Evolutionary conservation across 2,797 vertebrate species (phyloP).

Genomic region (Gymnoscopelus microlampas): DNA sequence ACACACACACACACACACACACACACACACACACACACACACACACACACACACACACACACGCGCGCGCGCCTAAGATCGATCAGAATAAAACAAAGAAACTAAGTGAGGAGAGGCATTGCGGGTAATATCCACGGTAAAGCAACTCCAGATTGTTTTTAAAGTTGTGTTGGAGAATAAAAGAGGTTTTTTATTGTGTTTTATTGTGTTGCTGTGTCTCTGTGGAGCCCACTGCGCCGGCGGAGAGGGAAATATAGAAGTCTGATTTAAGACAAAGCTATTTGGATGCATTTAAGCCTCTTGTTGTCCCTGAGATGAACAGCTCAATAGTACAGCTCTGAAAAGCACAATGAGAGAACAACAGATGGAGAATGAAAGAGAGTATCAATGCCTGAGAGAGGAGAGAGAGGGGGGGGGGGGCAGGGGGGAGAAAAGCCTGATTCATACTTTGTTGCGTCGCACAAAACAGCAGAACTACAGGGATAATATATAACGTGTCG

Average conservation of each 20-base stretch:
- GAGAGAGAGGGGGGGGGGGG: conserved; percentile 11
- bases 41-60: conserved; percentile 10
- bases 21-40: neutral
- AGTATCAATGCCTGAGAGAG: conserved; percentile 36
- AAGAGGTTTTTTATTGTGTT: conserved; percentile 41
- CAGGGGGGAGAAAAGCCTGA: conserved; percentile 20
- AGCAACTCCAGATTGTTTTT: conserved; percentile 50
- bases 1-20: conserved; percentile 3
- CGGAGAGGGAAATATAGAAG: conserved; percentile 53
- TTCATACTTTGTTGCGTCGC: conserved; percentile 2
- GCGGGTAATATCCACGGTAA: conserved; percentile 49
- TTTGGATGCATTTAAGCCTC: conserved; percentile 60
- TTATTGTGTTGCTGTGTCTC: conserved; percentile 10
- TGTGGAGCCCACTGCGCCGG: conserved; percentile 29
- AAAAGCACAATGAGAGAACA: neutral
- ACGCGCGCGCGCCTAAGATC: no score
- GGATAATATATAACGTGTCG: no score
- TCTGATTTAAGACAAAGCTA: conserved; percentile 63
- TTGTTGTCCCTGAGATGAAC: conserved; percentile 40
- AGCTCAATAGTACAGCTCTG: conserved; percentile 38
- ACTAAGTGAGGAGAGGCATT: conserved; percentile 50
- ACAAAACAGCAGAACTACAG: no score
- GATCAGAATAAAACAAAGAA: neutral
- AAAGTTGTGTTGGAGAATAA: conserved; percentile 53
- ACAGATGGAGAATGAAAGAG: no score